These are phyloP conservation scores for Platycheirus albimanus DNA, from an alignment of 2,888 invertebrate genomes.

Conservation along the genomic window DNA sequence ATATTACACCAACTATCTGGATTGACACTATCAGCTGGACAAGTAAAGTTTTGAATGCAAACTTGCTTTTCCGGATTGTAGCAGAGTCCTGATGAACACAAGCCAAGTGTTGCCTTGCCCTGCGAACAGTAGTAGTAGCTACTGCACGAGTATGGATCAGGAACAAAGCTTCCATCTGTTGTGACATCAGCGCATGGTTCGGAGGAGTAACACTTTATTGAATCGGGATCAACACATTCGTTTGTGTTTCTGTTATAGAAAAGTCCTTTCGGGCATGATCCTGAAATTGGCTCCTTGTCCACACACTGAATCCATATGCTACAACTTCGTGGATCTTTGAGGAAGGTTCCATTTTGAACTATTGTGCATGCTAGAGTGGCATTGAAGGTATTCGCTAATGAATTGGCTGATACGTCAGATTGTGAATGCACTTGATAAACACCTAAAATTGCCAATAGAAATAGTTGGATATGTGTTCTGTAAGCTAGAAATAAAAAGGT, in stretches of 20 bases:
- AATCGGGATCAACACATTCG: slow-evolving; percentile 75
- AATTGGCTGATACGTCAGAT: neutral
- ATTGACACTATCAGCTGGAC: slow-evolving; percentile 71
- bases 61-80: slow-evolving; percentile 76
- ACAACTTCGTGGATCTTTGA: slow-evolving; percentile 79
- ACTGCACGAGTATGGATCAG: slow-evolving; percentile 79
- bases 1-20: slow-evolving; percentile 79
- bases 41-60: slow-evolving; percentile 77
- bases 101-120: slow-evolving; percentile 76
- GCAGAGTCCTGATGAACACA: slow-evolving; percentile 76
- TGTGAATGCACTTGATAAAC: neutral
- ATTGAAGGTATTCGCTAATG: slow-evolving; percentile 73
- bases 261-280: slow-evolving; percentile 75
- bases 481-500: neutral
- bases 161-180: slow-evolving; percentile 75
- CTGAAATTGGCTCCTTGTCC: slow-evolving; percentile 75
- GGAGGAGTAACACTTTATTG: slow-evolving; percentile 77
- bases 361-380: slow-evolving; percentile 76
- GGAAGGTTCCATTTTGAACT: slow-evolving; percentile 77
- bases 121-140: slow-evolving; percentile 79
- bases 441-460: neutral
- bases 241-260: slow-evolving; percentile 77
- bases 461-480: neutral
- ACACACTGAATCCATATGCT: slow-evolving; percentile 78
- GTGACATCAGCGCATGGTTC: slow-evolving; percentile 76